Evolutionary conservation across 2,797 vertebrate genomes (phyloP).

Genomic region (Aplochiton taeniatus): DNA sequence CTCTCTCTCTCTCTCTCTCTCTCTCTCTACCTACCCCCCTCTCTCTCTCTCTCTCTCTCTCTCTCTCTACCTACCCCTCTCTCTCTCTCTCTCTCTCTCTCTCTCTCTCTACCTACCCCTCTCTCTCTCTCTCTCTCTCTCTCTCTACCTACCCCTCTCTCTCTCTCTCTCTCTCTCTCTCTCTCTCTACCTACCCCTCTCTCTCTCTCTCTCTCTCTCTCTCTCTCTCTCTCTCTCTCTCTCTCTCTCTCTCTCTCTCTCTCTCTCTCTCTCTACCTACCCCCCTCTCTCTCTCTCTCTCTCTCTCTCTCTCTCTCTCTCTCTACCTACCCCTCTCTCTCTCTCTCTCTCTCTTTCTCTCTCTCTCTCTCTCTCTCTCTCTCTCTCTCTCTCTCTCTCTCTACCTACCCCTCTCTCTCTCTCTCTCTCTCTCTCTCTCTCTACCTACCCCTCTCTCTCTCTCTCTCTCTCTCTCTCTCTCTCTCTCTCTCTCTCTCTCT

Average conservation of each 20-base stretch:
- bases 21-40: constrained; percentile 12
- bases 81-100: too few relatives aligned
- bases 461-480: too few relatives aligned
- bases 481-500: too few relatives aligned
- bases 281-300: constrained; percentile 14
- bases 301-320: not conserved
- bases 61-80: not conserved
- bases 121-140: not conserved
- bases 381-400: not conserved
- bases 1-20: not conserved
- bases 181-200: not conserved
- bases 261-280: not conserved
- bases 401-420: constrained; percentile 2
- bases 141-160: not conserved
- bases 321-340: not conserved
- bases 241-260: too few relatives aligned
- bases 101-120: not conserved
- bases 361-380: not conserved
- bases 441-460: not conserved
- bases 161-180: too few relatives aligned
- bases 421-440: too few relatives aligned
- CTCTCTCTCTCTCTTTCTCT: not conserved
- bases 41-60: not conserved
- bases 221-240: not conserved
- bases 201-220: not conserved